These are phyloP conservation scores for Marmota flaviventris DNA, from an alignment of 2,113 vertebrate genomes.

Conservation along the genomic window DNA sequence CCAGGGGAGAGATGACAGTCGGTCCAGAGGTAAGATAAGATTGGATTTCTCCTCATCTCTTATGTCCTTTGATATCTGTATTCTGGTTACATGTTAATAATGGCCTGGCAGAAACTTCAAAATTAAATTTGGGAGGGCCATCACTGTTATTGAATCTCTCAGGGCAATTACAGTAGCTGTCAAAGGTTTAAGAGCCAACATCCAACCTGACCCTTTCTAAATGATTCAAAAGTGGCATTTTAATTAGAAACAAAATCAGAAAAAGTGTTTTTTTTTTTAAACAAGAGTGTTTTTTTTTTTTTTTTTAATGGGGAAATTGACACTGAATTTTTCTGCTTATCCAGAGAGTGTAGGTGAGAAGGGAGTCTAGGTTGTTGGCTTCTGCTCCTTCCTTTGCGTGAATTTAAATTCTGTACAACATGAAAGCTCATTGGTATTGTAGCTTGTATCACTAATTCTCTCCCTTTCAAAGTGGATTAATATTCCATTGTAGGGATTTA, in stretches of 20 bases:
- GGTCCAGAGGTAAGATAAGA: neutral
- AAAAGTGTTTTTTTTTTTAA: neutral
- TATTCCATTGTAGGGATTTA: neutral
- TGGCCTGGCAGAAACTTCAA: conserved; percentile 46
- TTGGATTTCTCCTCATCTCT: neutral
- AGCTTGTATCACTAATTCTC: neutral
- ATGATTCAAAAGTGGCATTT: conserved; percentile 66
- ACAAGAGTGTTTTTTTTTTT: neutral
- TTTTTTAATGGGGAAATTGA: conserved; percentile 16
- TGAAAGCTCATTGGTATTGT: neutral
- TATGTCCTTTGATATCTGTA: conserved; percentile 43
- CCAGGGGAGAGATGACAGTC: neutral
- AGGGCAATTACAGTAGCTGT: conserved; percentile 60
- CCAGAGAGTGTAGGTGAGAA: neutral
- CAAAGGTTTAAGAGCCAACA: conserved; percentile 70
- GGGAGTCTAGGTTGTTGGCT: neutral
- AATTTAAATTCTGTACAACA: neutral
- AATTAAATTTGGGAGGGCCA: conserved; percentile 36
- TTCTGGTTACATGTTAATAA: conserved; percentile 53
- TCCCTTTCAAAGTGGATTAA: neutral
- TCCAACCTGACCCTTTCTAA: conserved; percentile 66
- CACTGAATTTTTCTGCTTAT: neutral
- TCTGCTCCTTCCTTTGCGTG: neutral
- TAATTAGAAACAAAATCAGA: conserved; percentile 70
- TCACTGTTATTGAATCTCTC: neutral